phyloP scores from a whole-genome alignment of 2,797 vertebrate genomes.

The Podarcis lilfordi region DNA sequence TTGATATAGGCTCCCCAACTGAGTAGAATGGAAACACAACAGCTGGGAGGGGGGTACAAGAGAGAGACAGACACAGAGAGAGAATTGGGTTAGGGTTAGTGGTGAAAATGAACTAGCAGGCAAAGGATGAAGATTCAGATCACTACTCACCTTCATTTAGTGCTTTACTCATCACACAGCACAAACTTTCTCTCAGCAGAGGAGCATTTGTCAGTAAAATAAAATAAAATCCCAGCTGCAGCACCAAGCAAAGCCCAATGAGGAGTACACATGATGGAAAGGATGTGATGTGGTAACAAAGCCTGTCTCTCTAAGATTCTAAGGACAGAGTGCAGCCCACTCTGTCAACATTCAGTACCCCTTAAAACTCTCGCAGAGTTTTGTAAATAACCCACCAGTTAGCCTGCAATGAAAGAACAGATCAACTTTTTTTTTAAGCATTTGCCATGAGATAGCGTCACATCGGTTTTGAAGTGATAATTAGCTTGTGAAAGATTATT shows the following conservation, averaged over 20 bases:
- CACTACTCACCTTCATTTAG: background rate
- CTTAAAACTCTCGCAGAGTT: background rate
- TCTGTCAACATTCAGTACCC: background rate
- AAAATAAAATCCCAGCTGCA: background rate
- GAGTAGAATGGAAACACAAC: background rate
- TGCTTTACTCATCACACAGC: background rate
- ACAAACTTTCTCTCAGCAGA: background rate
- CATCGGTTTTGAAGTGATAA: constrained; percentile 7
- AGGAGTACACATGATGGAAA: background rate
- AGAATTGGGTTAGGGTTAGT: too few species aligned
- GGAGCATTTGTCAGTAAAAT: background rate
- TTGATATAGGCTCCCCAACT: background rate
- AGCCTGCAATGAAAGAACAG: background rate
- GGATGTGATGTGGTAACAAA: background rate
- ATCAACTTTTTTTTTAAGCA: background rate
- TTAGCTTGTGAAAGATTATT: constrained; percentile 35
- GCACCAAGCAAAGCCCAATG: background rate
- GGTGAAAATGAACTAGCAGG: too few species aligned
- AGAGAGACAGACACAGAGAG: too few species aligned
- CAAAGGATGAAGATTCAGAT: too few species aligned
- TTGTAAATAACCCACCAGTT: background rate
- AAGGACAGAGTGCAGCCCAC: background rate
- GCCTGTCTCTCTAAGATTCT: background rate
- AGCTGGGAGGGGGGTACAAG: background rate
- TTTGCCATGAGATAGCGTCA: background rate